Conservation (phyloP, 2,113 vertebrate genomes). For the Scatophagus argus region DNA sequence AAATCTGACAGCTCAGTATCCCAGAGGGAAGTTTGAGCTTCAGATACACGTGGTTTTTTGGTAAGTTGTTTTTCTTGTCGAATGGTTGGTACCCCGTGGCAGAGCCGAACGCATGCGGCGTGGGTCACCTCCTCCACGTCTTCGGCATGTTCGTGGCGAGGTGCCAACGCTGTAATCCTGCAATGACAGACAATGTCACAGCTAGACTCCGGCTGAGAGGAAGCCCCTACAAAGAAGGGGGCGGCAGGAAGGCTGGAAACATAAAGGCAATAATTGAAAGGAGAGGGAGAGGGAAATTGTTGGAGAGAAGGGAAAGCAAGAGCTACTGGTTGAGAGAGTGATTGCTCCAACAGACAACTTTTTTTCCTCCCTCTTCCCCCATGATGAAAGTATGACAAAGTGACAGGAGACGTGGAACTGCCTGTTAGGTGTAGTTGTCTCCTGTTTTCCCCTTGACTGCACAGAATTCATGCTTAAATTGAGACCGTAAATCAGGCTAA, state of each 20-base stretch:
- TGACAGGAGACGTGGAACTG: slow-evolving; percentile 52
- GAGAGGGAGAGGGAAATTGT: slow-evolving; percentile 45
- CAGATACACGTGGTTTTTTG: slow-evolving; percentile 20
- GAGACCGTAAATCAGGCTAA: slow-evolving; percentile 72
- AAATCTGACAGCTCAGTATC: slow-evolving; percentile 42
- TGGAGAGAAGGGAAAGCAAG: slow-evolving; percentile 22
- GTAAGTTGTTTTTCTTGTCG: slow-evolving; percentile 35
- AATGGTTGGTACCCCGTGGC: slow-evolving; percentile 40
- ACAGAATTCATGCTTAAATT: slow-evolving; percentile 53
- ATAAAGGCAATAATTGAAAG: slow-evolving; percentile 63
- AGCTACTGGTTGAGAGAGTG: slow-evolving; percentile 15
- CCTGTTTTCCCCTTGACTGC: slow-evolving; percentile 67
- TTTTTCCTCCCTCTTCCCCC: not conserved
- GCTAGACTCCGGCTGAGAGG: slow-evolving; percentile 66
- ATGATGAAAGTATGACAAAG: slow-evolving; percentile 66
- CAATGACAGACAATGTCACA: slow-evolving; percentile 77
- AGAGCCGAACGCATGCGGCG: slow-evolving; percentile 37
- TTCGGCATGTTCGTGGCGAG: slow-evolving; percentile 54
- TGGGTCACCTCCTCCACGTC: slow-evolving; percentile 58
- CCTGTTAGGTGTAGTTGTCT: slow-evolving; percentile 57
- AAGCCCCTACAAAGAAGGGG: slow-evolving; percentile 60
- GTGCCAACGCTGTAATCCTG: slow-evolving; percentile 61
- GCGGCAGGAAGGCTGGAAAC: slow-evolving; percentile 41
- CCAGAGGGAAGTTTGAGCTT: slow-evolving; percentile 41
- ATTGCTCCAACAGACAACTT: slow-evolving; percentile 33